A percentile compares a stretch with the other conserved stretches of the same genome.
Evolutionary conservation across 2,113 vertebrate species (phyloP).

Genomic region (Osmerus mordax): DNA sequence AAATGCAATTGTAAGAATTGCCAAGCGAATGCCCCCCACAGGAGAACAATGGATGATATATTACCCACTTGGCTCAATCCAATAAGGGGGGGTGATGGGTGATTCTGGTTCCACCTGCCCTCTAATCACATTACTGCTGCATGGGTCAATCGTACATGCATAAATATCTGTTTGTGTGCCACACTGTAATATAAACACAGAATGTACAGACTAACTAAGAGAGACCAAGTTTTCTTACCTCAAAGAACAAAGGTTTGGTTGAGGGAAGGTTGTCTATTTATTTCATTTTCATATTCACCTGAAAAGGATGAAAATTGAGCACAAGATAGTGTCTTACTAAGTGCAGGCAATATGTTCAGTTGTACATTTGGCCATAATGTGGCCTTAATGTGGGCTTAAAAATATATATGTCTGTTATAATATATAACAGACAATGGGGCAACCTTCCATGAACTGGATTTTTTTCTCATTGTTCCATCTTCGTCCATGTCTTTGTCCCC

Average conservation of each 20-base stretch:
- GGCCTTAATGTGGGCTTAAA: no score
- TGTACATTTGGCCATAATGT: no score
- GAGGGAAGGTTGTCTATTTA: no score
- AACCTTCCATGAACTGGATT: no score
- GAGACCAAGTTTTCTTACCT: neutral
- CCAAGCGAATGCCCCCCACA: conserved; percentile 64
- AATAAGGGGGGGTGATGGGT: conserved; percentile 68
- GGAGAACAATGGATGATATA: conserved; percentile 79
- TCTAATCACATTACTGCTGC: conserved; percentile 71
- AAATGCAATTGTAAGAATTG: conserved; percentile 78
- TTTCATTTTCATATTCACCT: no score
- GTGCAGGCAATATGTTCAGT: no score
- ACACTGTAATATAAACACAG: neutral
- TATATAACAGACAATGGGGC: no score
- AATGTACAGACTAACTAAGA: neutral
- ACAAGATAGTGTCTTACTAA: no score
- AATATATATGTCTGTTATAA: no score
- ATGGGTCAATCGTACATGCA: conserved; percentile 64
- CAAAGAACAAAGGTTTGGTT: no score
- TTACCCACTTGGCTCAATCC: conserved; percentile 75
- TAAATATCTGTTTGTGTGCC: conserved; percentile 56
- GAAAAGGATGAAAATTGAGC: no score
- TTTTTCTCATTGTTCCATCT: neutral
- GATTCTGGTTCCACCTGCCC: conserved; percentile 74
- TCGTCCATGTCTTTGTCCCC: neutral